These are phyloP conservation scores for Myotis myotis DNA, from an alignment of 2,797 vertebrate species.

Conservation along the genomic window DNA sequence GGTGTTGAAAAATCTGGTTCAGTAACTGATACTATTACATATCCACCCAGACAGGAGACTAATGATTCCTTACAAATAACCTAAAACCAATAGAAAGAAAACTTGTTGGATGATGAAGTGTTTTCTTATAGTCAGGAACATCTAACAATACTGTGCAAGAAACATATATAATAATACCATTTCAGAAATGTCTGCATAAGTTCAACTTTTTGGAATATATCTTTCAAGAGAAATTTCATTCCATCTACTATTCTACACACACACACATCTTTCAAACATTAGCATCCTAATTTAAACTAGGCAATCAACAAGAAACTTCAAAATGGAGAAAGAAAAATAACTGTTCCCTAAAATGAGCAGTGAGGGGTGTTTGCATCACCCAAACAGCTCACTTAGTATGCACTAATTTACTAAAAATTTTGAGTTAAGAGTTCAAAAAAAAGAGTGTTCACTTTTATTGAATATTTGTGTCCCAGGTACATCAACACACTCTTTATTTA, in stretches of 20 bases:
- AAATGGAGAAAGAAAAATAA: neutral
- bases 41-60: neutral
- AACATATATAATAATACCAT: neutral
- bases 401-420: neutral
- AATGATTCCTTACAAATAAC: neutral
- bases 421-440: neutral
- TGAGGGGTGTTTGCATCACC: neutral
- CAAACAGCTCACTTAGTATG: neutral
- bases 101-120: neutral
- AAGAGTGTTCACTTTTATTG: neutral
- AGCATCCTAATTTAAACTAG: too few relatives aligned
- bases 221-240: constrained; percentile 44
- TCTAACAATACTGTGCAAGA: neutral
- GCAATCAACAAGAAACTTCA: constrained; percentile 32
- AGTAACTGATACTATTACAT: neutral
- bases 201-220: neutral
- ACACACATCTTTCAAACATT: neutral
- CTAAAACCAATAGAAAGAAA: neutral
- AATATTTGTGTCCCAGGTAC: neutral
- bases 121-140: constrained; percentile 25
- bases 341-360: neutral
- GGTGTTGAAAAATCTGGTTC: neutral
- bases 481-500: neutral
- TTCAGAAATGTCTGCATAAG: neutral
- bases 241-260: neutral